These are phyloP conservation scores for Polyommatus icarus DNA, from an alignment of 2,888 invertebrate genomes.

Conservation along the genomic window DNA sequence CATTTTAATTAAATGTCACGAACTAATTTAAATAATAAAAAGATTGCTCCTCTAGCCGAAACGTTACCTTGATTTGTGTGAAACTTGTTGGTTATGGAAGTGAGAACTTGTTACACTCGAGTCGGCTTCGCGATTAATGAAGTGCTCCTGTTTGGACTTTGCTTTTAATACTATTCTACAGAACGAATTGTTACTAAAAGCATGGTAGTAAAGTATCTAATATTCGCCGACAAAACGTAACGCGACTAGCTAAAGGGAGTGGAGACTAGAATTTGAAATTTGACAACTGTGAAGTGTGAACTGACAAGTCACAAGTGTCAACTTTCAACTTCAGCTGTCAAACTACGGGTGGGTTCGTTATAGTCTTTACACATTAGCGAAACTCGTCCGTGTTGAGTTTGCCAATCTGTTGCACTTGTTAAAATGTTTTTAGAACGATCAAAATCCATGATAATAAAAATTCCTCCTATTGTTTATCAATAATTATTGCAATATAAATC, in stretches of 20 bases:
- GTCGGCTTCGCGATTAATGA: constrained; percentile 18
- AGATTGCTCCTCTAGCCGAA: constrained; percentile 1
- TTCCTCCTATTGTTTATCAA: too few relatives aligned
- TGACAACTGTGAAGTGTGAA: neutral
- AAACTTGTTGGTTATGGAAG: constrained; percentile 13
- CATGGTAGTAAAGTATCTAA: constrained; percentile 12
- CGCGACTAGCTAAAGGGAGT: neutral
- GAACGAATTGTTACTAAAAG: constrained; percentile 18
- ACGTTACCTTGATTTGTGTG: constrained; percentile 20
- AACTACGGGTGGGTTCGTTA: too few relatives aligned
- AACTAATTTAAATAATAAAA: constrained; percentile 3
- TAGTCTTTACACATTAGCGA: too few relatives aligned
- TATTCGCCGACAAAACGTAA: constrained; percentile 13
- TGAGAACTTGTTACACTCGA: constrained; percentile 16
- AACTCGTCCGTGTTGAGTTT: too few relatives aligned
- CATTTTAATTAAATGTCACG: neutral
- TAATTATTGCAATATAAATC: too few relatives aligned
- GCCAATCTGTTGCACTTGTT: too few relatives aligned
- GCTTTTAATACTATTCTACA: constrained; percentile 9
- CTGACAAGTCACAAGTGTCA: neutral
- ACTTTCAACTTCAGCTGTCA: constrained; percentile 12
- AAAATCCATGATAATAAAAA: too few relatives aligned
- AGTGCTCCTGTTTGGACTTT: neutral
- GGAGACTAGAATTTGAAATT: neutral
- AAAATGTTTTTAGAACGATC: too few relatives aligned